Percentiles rank a stretch among this genome's conserved stretches.
These are phyloP conservation scores for Polylopha cassiicola DNA, from an alignment of 2,888 invertebrate genomes.

Conservation along the genomic window DNA sequence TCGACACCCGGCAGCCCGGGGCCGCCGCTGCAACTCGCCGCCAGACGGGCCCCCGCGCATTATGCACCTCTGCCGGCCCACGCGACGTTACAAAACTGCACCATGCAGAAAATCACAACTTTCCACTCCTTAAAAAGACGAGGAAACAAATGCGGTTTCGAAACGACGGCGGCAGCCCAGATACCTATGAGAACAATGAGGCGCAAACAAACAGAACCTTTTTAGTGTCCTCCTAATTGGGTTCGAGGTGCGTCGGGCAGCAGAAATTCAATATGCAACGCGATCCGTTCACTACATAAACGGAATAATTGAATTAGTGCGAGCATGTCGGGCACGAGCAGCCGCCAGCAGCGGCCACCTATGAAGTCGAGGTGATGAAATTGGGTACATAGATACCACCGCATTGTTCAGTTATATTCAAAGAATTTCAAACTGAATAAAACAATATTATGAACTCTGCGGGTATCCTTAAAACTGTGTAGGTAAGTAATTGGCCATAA, in stretches of 20 bases:
- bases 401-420: slow-evolving; percentile 7
- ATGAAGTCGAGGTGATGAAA: slow-evolving; percentile 36
- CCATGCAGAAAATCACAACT: slow-evolving; percentile 63
- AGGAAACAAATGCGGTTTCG: slow-evolving; percentile 58
- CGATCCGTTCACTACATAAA: slow-evolving; percentile 65
- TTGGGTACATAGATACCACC: slow-evolving; percentile 22
- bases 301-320: slow-evolving; percentile 71
- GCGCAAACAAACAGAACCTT: slow-evolving; percentile 64
- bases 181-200: slow-evolving; percentile 67
- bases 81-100: slow-evolving; percentile 68
- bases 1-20: slow-evolving; percentile 59
- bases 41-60: slow-evolving; percentile 66
- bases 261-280: slow-evolving; percentile 70
- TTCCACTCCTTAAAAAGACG: slow-evolving; percentile 73
- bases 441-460: slow-evolving; percentile 26
- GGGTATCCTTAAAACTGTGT: too few relatives aligned
- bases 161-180: slow-evolving; percentile 62
- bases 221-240: slow-evolving; percentile 72
- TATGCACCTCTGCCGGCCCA: slow-evolving; percentile 53
- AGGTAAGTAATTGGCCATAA: slow-evolving; percentile 29
- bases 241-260: slow-evolving; percentile 48
- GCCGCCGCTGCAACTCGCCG: slow-evolving; percentile 34
- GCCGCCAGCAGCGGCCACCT: slow-evolving; percentile 42
- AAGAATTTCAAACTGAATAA: slow-evolving; percentile 16
- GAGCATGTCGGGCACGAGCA: slow-evolving; percentile 52